phyloP scores from a whole-genome alignment of 1,140 invertebrate genomes.

The Bombus haemorrhoidalis region DNA sequence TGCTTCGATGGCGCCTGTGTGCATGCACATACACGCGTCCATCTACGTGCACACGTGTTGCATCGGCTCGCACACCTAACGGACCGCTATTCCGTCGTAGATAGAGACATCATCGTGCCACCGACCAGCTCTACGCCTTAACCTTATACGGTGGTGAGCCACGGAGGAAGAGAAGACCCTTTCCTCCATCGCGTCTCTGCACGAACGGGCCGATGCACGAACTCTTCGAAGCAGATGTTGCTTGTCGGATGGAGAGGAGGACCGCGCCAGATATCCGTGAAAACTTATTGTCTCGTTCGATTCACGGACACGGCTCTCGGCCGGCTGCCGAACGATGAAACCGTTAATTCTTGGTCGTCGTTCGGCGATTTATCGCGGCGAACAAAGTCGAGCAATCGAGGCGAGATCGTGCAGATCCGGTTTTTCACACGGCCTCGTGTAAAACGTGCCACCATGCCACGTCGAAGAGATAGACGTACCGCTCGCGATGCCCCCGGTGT shows the following conservation, averaged over 20 bases:
- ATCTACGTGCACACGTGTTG: constrained; percentile 64
- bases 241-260: neutral
- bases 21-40: constrained; percentile 53
- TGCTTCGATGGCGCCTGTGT: constrained; percentile 66
- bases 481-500: constrained; percentile 74
- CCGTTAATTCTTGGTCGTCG: neutral
- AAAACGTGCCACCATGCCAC: constrained; percentile 9
- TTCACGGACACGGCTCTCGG: too few relatives aligned
- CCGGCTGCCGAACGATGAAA: neutral
- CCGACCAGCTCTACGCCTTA: constrained; percentile 46
- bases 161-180: constrained; percentile 4
- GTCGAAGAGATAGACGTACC: constrained; percentile 67
- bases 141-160: constrained; percentile 46
- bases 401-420: constrained; percentile 1
- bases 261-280: constrained; percentile 20
- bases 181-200: neutral
- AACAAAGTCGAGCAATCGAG: constrained; percentile 53
- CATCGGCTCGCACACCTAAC: constrained; percentile 60
- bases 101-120: constrained; percentile 77
- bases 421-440: constrained; percentile 38
- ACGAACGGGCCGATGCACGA: constrained; percentile 45
- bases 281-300: neutral
- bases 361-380: constrained; percentile 34
- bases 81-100: constrained; percentile 48
- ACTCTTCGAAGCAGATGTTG: neutral